These are phyloP conservation scores for Limonius californicus DNA, from an alignment of 1,140 invertebrate genomes.

Conservation along the genomic window DNA sequence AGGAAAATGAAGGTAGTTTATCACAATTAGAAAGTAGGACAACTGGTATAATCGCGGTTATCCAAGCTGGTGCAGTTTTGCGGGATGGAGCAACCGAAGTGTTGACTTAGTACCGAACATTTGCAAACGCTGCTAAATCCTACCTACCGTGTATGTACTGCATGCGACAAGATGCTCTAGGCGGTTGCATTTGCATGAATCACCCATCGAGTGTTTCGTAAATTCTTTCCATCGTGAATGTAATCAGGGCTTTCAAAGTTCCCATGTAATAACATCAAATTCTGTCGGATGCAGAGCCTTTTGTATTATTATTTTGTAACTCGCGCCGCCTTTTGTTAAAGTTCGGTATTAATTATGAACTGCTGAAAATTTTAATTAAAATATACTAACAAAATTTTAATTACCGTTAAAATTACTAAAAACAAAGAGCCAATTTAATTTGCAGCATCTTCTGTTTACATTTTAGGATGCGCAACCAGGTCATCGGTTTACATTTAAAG, in stretches of 20 bases:
- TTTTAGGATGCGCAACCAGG: no score
- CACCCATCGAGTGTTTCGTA: no score
- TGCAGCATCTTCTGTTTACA: background rate
- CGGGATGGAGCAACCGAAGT: background rate
- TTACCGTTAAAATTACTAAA: conserved; percentile 6
- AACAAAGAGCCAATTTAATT: conserved; percentile 5
- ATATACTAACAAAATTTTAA: conserved; percentile 12
- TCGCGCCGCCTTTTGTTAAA: conserved; percentile 8
- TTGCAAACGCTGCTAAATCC: no score
- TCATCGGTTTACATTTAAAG: no score
- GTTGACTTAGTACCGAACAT: no score
- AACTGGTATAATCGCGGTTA: background rate
- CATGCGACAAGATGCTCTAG: no score
- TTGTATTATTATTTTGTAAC: conserved; percentile 7
- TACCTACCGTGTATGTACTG: no score
- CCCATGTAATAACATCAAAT: conserved; percentile 4
- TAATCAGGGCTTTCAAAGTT: background rate
- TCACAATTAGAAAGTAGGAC: conserved; percentile 7
- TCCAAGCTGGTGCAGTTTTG: conserved; percentile 8
- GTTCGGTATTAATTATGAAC: conserved; percentile 8
- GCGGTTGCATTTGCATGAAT: no score
- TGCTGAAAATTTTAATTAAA: conserved; percentile 14
- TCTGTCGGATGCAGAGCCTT: background rate
- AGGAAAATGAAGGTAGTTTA: background rate
- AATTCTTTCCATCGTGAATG: background rate